phyloP scores from a whole-genome alignment of 35 echinoderm and acorn worm genomes.

The Ptychodera flava region DNA sequence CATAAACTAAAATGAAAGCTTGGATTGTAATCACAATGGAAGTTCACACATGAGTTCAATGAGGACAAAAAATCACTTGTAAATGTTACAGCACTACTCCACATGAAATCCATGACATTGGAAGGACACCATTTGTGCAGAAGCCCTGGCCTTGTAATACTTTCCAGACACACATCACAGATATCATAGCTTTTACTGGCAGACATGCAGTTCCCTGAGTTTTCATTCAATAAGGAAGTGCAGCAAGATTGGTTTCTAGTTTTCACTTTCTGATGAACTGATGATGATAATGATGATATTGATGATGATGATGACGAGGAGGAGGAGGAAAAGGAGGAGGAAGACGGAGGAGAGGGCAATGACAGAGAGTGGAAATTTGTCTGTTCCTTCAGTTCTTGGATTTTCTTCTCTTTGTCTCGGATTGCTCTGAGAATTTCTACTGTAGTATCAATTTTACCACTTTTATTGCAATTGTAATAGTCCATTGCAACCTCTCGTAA shows the following conservation, averaged over 20 bases:
- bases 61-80: not conserved
- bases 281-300: not conserved
- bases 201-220: not conserved
- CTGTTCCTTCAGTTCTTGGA: not conserved
- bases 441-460: not conserved
- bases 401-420: not conserved
- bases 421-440: not conserved
- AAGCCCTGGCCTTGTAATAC: not conserved
- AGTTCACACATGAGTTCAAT: not conserved
- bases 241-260: not conserved
- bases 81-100: not conserved
- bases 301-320: not conserved
- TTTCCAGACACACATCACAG: not conserved
- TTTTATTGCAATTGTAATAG: slow-evolving; percentile 59
- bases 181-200: not conserved
- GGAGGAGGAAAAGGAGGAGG: too few species aligned
- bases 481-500: slow-evolving; percentile 45
- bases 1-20: not conserved
- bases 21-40: not conserved
- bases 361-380: not conserved
- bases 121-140: not conserved
- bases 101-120: not conserved
- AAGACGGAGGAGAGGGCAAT: too few species aligned
- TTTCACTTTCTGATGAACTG: not conserved
- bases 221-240: not conserved